Percentiles rank a stretch among this genome's conserved stretches.
phyloP scores from a whole-genome alignment of 1,140 invertebrate genomes.

The Pogonus chalceus region DNA sequence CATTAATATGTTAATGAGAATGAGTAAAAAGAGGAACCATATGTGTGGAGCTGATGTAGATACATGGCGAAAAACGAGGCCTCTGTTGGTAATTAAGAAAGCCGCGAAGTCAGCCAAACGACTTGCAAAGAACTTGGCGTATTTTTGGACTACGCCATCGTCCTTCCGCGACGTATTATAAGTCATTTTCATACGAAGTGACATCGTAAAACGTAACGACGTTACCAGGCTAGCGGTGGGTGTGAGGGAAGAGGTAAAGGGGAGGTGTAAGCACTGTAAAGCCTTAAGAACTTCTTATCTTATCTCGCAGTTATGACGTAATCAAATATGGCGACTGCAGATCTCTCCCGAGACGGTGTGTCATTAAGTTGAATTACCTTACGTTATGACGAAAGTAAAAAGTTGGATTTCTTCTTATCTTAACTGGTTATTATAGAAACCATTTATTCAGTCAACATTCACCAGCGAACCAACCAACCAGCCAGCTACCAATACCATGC shows the following conservation, averaged over 20 bases:
- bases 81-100: too few species aligned
- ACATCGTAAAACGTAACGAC: slow-evolving; percentile 1
- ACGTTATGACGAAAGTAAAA: slow-evolving; percentile 2
- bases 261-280: neutral
- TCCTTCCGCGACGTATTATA: neutral
- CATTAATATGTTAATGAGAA: too few species aligned
- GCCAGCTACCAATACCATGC: too few species aligned
- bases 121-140: neutral
- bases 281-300: slow-evolving; percentile 6
- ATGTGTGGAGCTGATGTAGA: too few species aligned
- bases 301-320: slow-evolving; percentile 6
- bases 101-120: neutral
- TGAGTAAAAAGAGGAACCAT: too few species aligned
- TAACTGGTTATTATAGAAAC: neutral
- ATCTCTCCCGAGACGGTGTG: neutral
- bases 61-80: too few species aligned
- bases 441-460: too few species aligned
- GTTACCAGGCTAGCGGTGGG: neutral
- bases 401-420: neutral
- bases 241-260: neutral
- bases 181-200: slow-evolving; percentile 1
- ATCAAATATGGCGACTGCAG: slow-evolving; percentile 4
- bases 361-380: slow-evolving; percentile 5
- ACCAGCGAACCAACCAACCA: too few species aligned
- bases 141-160: neutral